Evolutionary conservation across 2,797 vertebrate species (phyloP), one percentile per base, ranked within the genome.

Genomic region (Sebastes oblongus): DNA sequence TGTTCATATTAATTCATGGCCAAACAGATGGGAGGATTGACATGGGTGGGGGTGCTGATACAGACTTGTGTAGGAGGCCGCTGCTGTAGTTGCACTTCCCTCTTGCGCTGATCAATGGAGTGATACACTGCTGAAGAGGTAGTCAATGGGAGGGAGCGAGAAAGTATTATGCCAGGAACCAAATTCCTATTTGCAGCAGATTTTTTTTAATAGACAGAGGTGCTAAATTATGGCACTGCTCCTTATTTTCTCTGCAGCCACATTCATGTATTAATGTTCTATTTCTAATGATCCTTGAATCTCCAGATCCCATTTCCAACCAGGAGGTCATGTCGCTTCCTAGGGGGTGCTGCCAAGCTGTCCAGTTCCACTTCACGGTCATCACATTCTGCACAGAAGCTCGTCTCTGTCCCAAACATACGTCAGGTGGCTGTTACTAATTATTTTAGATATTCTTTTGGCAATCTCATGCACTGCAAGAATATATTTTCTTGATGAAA

Each of bases 261-360:
- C 22, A 50, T 87, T 72, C 59, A 72, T 80, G 77, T 80, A 60
- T 32, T 59, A 20, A 55, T n/a, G 39, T 66, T 67, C 60, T 65
- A 22, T 87, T 77, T 77, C 64, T 77, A 83, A 91, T 84, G 77
- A 89, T 84, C 77, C 81, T 77, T 88, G 75, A 89, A 82, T 75
- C 52, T 88, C 75, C 66, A 84, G 66, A 85, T 82, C 60, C 71
- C 29, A n/a, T 58, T 65, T 78, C 67, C 72, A 83, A 70, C 39
- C 61, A 14, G 22, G 64, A 79, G 67, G 73, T 65, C 76, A 58
- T 82, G 77, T 77, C 84, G 78, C 64, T 76, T 84, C 66, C 72
- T 72, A 78, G 54, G 54, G 84, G 72, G 69, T 60, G 74, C 54
- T 58, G 79, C 85, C 81, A 91, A 78, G 79, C 79, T 72, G 81